Evolutionary conservation across 2,888 invertebrate genomes (phyloP), one percentile per base, ranked within the genome.

Genomic region (Neuroscelio doddi): DNA sequence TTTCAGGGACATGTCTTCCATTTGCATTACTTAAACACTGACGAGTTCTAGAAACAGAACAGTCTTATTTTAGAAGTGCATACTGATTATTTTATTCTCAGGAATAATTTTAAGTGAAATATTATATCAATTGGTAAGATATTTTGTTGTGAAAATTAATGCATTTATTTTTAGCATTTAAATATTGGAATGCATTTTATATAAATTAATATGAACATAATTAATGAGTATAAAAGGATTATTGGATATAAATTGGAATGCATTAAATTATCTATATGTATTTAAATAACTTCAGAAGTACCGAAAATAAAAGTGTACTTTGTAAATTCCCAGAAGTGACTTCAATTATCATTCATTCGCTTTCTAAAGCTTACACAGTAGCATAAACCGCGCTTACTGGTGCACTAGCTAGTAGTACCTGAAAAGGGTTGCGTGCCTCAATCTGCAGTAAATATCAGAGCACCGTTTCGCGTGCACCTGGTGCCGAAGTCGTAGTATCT

Each of bases 391-490:
- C n/a, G n/a, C n/a, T 49, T 39, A 52, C 51, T 24, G 38, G 59
- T 53, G 52, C 56, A 52, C 52, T 36, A 30, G 10, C 36, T 12
- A 39, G 16, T 51, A 50, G 51, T 47, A 52, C 44, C 45, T 49
- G 46, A 56, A 59, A 65, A 59, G 39, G 53, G 59, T 68, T 64
- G 68, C 70, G 64, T 68, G 70, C 57, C 39, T 61, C 26, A 30
- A 44, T 17, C 53, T 52, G 8, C 65, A 70, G 68, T 68, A 53
- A 68, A 53, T 64, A 61, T 58, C 57, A 45, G 47, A 64, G 49
- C 63, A 53, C 51, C 58, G 61, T 47, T 66, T 69, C 66, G 69
- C 66, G 66, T 69, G 69, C 58, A 69, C 53, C 52, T 58, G 27
- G 34, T 46, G 57, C 47, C 50, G 56, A 3, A 17, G 3, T 21